Conservation (phyloP, 2,888 invertebrate genomes). For the Aromia moschata region DNA sequence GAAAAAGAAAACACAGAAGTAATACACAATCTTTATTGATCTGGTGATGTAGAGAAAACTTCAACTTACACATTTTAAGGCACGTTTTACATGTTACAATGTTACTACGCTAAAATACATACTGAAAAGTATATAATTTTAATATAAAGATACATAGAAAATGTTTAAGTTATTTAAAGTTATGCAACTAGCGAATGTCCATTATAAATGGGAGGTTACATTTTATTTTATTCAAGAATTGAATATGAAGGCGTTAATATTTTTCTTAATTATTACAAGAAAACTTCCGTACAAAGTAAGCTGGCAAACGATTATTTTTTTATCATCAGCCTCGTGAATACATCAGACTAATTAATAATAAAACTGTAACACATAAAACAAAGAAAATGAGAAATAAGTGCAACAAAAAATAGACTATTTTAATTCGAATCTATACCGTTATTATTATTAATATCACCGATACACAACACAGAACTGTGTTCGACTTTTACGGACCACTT, state of each 20-base stretch:
- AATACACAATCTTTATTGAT: constrained; percentile 29
- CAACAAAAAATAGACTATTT: constrained; percentile 7
- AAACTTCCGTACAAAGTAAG: background rate
- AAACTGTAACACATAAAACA: constrained; percentile 26
- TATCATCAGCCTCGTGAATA: background rate
- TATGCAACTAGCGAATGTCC: constrained; percentile 11
- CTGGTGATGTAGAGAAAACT: constrained; percentile 33
- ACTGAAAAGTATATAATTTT: constrained; percentile 23
- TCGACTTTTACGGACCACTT: background rate
- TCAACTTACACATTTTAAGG: constrained; percentile 43
- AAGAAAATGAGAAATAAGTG: constrained; percentile 13
- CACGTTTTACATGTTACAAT: constrained; percentile 52
- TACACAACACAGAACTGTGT: constrained; percentile 11
- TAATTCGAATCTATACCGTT: constrained; percentile 7
- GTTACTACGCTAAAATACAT: constrained; percentile 28
- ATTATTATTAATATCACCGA: constrained; percentile 23
- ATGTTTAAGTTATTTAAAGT: constrained; percentile 14
- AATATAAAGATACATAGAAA: constrained; percentile 24
- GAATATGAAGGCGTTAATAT: background rate
- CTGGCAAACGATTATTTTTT: background rate
- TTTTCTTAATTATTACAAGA: background rate
- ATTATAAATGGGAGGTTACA: background rate
- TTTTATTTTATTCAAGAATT: too few species aligned
- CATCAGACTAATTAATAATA: constrained; percentile 8
- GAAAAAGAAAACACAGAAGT: background rate